Base-by-base conservation (phyloP, 1,140 invertebrate species). In the Ctenoplectra terminalis region DNA sequence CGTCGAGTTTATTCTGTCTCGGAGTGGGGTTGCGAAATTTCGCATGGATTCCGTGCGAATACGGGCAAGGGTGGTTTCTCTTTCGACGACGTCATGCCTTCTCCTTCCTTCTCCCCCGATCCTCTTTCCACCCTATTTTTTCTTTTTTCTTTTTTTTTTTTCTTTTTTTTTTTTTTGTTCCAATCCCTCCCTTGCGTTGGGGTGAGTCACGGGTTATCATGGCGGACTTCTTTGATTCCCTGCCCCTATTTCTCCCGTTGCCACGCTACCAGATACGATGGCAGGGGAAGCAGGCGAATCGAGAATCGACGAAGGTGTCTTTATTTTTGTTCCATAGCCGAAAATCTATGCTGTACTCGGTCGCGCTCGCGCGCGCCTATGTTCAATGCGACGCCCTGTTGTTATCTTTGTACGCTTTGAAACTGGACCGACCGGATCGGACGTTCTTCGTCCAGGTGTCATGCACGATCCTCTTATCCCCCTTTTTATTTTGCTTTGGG, bases 371-470 rank as follows among this genome's bases (percentile, higher is more conserved):
- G 31, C 60, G 60, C 60, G 60, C 15, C 15, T 11, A 0, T 11
- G 66, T 50, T 75, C 46, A 31, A 67, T 31, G 34, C 37, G 13
- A 43, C n/a, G 34, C 2, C 26, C 50, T n/a, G 74, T n/a, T 46
- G 64, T 67, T 76, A 76, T 76, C 74, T 67, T 76, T 67, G 48
- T 54, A 23, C 61, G 37, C 50, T 29, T 66, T 43, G 46, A 56
- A 77, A 77, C 74, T 77, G 74, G 74, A 77, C 74, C 74, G 74
- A 77, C 74, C 74, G 63, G 74, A 77, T 77, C 74, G 20, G n/a
- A 13, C 74, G 34, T 23, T 67, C 64, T 60, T 29, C 75, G 75
- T 31, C 75, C 75, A 78, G 75, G 64, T 78, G 75, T 78, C 64
- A 20, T 70, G 29, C 75, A 26, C 64, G 64, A 70, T 58, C 52